A percentile compares a stretch with the other conserved stretches of the same genome.
Evolutionary conservation across 2,113 vertebrate species (phyloP).

Genomic region (Rutilus rutilus): DNA sequence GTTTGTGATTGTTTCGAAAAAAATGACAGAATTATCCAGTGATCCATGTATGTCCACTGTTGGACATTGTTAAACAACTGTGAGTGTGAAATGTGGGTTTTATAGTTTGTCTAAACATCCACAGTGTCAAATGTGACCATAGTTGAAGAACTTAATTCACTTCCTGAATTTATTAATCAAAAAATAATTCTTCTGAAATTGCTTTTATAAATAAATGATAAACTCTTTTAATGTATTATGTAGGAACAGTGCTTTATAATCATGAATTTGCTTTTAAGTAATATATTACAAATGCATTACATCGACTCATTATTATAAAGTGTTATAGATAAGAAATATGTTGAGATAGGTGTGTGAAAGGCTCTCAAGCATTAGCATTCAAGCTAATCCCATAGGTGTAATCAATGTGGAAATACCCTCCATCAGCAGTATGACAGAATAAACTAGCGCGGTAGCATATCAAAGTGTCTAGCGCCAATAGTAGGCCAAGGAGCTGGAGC

Average conservation of each 20-base stretch:
- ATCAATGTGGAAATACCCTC: conserved; percentile 74
- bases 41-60: not conserved
- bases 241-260: not conserved
- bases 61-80: not conserved
- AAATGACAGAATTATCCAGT: not conserved
- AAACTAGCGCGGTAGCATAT: conserved; percentile 66
- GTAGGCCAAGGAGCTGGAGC: conserved; percentile 66
- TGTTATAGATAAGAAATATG: not conserved
- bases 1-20: not conserved
- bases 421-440: conserved; percentile 75
- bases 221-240: not conserved
- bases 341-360: not conserved
- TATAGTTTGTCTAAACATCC: not conserved
- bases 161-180: not conserved
- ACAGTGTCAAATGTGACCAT: not conserved
- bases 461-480: conserved; percentile 66
- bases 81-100: not conserved
- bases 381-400: conserved; percentile 74
- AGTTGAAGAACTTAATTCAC: not conserved
- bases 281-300: not conserved
- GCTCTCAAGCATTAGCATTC: conserved; percentile 68
- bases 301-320: not conserved
- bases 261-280: not conserved
- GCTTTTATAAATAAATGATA: not conserved
- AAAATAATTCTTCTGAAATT: not conserved